A percentile compares a stretch with the other conserved stretches of the same genome.
Evolutionary conservation across 2,113 vertebrate species (phyloP).

Genomic region (Phaethon lepturus): DNA sequence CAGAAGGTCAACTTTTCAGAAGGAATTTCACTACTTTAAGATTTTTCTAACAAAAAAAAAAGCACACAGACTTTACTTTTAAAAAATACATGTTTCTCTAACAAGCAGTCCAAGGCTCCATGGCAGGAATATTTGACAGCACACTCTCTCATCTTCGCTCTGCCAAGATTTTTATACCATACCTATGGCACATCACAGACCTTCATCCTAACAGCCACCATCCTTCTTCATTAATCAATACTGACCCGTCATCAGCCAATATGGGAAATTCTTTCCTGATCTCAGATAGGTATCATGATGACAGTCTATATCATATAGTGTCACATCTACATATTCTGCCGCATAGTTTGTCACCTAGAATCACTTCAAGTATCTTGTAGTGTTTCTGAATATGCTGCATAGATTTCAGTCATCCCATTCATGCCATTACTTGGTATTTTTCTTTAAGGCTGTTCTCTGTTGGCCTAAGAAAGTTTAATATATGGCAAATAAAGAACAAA

Average conservation of each 20-base stretch:
- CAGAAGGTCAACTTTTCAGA: background rate
- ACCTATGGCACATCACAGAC: background rate
- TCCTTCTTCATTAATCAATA: background rate
- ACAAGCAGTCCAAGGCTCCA: background rate
- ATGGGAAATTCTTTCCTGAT: background rate
- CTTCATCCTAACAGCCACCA: background rate
- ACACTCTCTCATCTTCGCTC: background rate
- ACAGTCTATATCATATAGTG: fast-evolving
- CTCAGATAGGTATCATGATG: background rate
- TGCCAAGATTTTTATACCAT: background rate
- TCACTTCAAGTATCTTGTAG: background rate
- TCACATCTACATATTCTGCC: background rate
- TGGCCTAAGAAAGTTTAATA: constrained; percentile 10
- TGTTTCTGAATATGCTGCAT: background rate
- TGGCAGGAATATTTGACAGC: background rate
- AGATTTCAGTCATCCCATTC: background rate
- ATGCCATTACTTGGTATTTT: background rate
- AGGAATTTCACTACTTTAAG: background rate
- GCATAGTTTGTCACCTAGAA: background rate
- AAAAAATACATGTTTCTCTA: background rate
- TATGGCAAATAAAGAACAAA: background rate
- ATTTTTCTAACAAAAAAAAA: background rate
- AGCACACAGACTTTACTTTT: fast-evolving
- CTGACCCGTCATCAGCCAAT: background rate
- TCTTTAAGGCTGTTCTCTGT: constrained; percentile 18